Evolutionary conservation across 2,888 invertebrate species (phyloP).

Genomic region (Amphipoea lucens): DNA sequence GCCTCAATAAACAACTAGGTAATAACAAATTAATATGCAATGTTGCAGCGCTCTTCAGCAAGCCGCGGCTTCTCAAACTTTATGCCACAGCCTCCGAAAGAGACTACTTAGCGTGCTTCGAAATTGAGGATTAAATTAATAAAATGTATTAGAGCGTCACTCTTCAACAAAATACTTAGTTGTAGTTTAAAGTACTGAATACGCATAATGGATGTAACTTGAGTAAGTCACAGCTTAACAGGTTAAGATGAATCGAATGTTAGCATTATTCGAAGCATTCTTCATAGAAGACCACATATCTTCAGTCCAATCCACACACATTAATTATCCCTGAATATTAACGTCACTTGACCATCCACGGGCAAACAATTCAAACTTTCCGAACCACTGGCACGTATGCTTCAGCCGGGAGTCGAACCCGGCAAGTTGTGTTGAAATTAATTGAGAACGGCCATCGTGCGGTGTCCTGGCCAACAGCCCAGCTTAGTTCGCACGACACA

Average conservation of each 20-base stretch:
- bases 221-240: not conserved
- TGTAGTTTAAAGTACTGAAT: not conserved
- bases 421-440: slow-evolving; percentile 66
- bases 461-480: slow-evolving; percentile 51
- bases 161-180: not conserved
- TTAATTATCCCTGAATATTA: not conserved
- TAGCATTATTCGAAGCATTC: not conserved
- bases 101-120: slow-evolving; percentile 1
- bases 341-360: slow-evolving; percentile 21
- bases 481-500: slow-evolving; percentile 56
- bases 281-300: not conserved
- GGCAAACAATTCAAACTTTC: slow-evolving; percentile 61
- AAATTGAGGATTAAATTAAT: slow-evolving; percentile 2
- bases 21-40: slow-evolving; percentile 70
- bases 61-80: slow-evolving; percentile 35
- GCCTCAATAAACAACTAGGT: slow-evolving; percentile 66
- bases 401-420: slow-evolving; percentile 58
- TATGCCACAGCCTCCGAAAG: not conserved
- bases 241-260: not conserved
- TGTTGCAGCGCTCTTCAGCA: slow-evolving; percentile 49
- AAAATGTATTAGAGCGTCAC: not conserved
- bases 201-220: not conserved
- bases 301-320: not conserved
- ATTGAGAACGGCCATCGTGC: slow-evolving; percentile 63
- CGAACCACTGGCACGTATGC: slow-evolving; percentile 49